These are phyloP conservation scores for Volucella bombylans DNA, from an alignment of 2,888 invertebrate species.

Conservation along the genomic window DNA sequence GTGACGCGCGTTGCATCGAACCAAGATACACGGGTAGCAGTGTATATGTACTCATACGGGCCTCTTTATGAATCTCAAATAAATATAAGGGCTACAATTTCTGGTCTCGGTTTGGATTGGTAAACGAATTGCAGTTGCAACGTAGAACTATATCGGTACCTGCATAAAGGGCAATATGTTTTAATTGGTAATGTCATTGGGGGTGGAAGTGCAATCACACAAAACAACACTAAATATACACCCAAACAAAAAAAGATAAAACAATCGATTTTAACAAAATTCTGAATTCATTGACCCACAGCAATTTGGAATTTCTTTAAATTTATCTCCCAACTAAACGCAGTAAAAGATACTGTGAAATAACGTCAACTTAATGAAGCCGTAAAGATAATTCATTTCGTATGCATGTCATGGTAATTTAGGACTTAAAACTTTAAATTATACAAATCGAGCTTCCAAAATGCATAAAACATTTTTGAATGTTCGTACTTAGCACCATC, in stretches of 20 bases:
- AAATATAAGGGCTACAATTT: slow-evolving; percentile 50
- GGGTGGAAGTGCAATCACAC: slow-evolving; percentile 34
- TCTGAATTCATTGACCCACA: slow-evolving; percentile 42
- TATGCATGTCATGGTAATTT: slow-evolving; percentile 53
- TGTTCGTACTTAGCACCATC: slow-evolving; percentile 22
- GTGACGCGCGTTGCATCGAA: slow-evolving; percentile 53
- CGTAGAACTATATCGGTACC: slow-evolving; percentile 56
- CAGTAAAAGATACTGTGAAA: slow-evolving; percentile 7
- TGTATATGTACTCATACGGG: slow-evolving; percentile 49
- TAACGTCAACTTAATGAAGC: slow-evolving; percentile 41
- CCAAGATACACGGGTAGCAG: slow-evolving; percentile 25
- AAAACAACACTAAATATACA: slow-evolving; percentile 6
- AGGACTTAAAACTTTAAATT: neutral
- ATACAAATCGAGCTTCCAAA: slow-evolving; percentile 24
- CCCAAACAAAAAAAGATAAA: slow-evolving; percentile 2
- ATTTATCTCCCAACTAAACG: slow-evolving; percentile 27
- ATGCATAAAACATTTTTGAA: slow-evolving; percentile 32
- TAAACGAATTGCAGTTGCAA: slow-evolving; percentile 50
- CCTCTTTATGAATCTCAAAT: slow-evolving; percentile 17
- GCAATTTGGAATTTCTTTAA: slow-evolving; percentile 5
- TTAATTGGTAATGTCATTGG: slow-evolving; percentile 50
- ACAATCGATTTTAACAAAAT: neutral
- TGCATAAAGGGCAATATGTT: slow-evolving; percentile 47
- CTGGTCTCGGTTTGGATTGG: slow-evolving; percentile 16
- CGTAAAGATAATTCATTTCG: slow-evolving; percentile 44